phyloP scores from a whole-genome alignment of 2,113 vertebrate species.

The Odontesthes bonariensis region DNA sequence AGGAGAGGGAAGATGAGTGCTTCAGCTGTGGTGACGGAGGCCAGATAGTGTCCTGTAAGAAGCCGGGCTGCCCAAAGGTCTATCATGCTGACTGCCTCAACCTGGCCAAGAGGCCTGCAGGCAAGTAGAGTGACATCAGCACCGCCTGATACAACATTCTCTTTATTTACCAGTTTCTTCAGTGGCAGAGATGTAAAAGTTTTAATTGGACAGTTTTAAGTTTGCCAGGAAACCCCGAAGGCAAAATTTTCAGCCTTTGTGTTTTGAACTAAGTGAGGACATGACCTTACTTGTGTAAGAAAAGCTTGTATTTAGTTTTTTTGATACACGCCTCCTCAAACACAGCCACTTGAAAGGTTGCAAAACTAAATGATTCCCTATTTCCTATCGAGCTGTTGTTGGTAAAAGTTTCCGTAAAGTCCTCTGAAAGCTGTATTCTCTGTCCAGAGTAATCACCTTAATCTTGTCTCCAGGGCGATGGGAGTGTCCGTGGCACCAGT shows the following conservation, averaged over 20 bases:
- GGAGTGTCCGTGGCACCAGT: constrained; percentile 99
- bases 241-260: too few species aligned
- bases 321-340: not conserved
- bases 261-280: too few species aligned
- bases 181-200: too few species aligned
- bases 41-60: constrained; percentile 97
- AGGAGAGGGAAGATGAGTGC: constrained; percentile 96
- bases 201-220: too few species aligned
- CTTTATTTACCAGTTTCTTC: too few species aligned
- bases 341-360: too few species aligned
- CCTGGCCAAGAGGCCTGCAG: constrained; percentile 95
- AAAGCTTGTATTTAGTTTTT: not conserved
- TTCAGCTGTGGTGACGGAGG: constrained; percentile 97
- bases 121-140: constrained; percentile 68
- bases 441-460: not conserved
- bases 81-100: constrained; percentile 98
- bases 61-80: constrained; percentile 95
- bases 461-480: constrained; percentile 88
- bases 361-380: too few species aligned
- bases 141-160: too few species aligned
- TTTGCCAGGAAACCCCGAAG: too few species aligned
- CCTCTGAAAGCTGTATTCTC: not conserved
- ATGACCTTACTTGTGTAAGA: too few species aligned
- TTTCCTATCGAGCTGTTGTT: not conserved
- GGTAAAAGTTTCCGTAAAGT: not conserved